Evolutionary conservation across 2,113 vertebrate genomes (phyloP), one percentile per base, ranked within the genome.

Genomic region (Atlantisia rogersi): DNA sequence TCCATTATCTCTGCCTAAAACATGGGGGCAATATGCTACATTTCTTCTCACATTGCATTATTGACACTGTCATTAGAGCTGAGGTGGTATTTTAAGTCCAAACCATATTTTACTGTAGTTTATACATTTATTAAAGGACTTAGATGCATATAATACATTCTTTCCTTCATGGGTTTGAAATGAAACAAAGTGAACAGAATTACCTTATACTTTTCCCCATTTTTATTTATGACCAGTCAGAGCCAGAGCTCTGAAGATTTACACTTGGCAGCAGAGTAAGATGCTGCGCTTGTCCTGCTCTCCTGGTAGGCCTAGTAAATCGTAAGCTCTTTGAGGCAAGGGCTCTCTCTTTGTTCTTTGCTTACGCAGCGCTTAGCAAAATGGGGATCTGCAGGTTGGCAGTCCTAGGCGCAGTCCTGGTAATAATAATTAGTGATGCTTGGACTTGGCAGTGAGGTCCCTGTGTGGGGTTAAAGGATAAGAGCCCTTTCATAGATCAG

Each of bases 281-380:
- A 88, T 84, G 86, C 88, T 92, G 91, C 82, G 88, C 88, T 82
- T 85, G 95, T 85, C 87, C 94, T 70, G 90, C 85, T 95, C 55
- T 82, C 82, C 80, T 82, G 82, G 94, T 78, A 48, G 82, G 80
- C 68, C 92, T 9, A 84, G 90, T 96, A 94, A 96, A 96, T 95
- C 3, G 35, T 82, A 11, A 90, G 71, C 63, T 85, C 58, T 94
- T 60, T 10, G 62, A 79, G 81, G 81, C 35, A 56, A 68, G 70
- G 80, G 59, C 74, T 83, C 11, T 90, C 44, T 75, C 90, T 96
- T 90, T 94, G 69, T 95, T 91, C 88, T 91, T 32, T 76, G 74
- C 91, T 92, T 76, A 69, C 28, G 42, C 83, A 73, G 63, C 7
- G 2, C 81, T 94, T 42, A 76, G 92, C 77, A 92, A 81, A 87